Evolutionary conservation across 2,888 invertebrate genomes (phyloP).

Genomic region (Cephus sareptanus): DNA sequence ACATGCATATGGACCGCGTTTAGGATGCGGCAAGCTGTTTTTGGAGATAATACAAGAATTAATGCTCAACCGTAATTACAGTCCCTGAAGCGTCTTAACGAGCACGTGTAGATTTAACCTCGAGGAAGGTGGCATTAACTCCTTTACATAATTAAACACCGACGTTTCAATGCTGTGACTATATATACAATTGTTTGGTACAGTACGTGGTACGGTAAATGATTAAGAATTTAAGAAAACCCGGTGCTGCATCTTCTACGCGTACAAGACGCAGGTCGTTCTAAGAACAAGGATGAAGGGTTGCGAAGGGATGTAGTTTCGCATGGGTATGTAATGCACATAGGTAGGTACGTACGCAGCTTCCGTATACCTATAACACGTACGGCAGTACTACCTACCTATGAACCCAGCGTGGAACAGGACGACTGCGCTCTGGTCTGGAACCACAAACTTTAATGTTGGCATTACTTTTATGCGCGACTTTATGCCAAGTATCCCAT

Average conservation of each 20-base stretch:
- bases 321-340: neutral
- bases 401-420: slow-evolving; percentile 17
- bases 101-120: neutral
- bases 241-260: neutral
- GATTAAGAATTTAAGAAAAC: neutral
- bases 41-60: neutral
- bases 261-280: neutral
- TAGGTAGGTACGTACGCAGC: neutral
- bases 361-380: slow-evolving; percentile 2
- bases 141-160: neutral
- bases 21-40: neutral
- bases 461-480: slow-evolving; percentile 66
- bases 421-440: slow-evolving; percentile 56
- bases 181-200: neutral
- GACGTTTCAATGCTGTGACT: neutral
- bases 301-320: neutral
- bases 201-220: neutral
- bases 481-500: slow-evolving; percentile 66
- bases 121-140: neutral
- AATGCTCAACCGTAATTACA: neutral
- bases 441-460: slow-evolving; percentile 66
- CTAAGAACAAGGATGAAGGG: neutral
- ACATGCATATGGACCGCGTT: neutral
- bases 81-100: neutral
- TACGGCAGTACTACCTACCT: neutral